Base-by-base conservation (phyloP, 2,113 vertebrate genomes). In the Ammodytes dubius region DNA sequence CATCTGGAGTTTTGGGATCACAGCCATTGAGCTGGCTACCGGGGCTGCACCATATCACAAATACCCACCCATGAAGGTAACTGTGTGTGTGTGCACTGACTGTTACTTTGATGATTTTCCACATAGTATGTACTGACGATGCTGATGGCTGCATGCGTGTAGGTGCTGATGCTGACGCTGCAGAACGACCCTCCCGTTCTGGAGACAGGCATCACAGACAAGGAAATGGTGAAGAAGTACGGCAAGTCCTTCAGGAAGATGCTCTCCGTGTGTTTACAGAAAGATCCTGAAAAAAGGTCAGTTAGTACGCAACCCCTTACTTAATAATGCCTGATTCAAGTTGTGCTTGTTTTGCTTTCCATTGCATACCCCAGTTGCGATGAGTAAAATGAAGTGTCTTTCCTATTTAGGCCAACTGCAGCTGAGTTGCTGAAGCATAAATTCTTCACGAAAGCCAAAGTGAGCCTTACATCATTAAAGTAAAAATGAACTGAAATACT, bases 1-100 rank as follows among this genome's bases (percentile, higher is more conserved):
- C 89, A 99, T 99, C 90, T 99, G 98, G 98, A 99, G 98, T 93
- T 99, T 99, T 88, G 98, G 97, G n/a, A 99, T 99, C 89, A 99
- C 98, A 8, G 98, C 98, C 42, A 99, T 99, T 2, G 98, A 99
- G 84, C 89, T 99, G 81, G 98, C 98, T 43, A 99, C 98, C 0
- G 98, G 98, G 52, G 97, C 98, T 5, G 98, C 98, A 74, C 98
- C 98, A 39, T 99, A 99, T 85, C 98, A 99, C 91, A 99, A 99
- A 92, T 99, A 98, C 61, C 98, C 98, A 0, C 98, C 98, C 0
- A 99, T 99, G 98, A 99, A 99, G 96, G 98, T 98, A 77, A 82
- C 39, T 35, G 2, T 50, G 6, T 54, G 45, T 54, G 43, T 17
- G 45, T 54, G 43, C 15, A 4, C 7, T 15, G 6, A 14, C 49